Base-by-base conservation (phyloP, 2,888 invertebrate genomes). In the Heliconius aoede region DNA sequence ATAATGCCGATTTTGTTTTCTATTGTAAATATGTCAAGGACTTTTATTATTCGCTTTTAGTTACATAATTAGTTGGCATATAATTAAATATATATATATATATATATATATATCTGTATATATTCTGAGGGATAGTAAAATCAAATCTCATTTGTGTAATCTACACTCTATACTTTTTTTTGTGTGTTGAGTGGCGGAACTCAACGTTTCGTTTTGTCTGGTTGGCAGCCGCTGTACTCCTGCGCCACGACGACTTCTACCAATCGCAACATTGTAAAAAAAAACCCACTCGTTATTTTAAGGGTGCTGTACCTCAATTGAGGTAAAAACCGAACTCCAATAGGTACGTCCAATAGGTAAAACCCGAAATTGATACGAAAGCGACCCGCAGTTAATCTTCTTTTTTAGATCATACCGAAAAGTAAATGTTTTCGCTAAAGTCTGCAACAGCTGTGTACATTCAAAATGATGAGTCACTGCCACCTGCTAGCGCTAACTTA, bases 401-500 rank as follows among this genome's bases (percentile, higher is more conserved):
- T n/a, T n/a, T 24, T 15, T 58, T 26, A 24, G 11, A 58, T 11
- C 1, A 13, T 13, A 58, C n/a, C 13, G 1, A 58, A 11, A 11
- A 24, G 58, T 58, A 40, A 40, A 13, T 40, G 46, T 58, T 58
- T 4, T 24, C 15, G 11, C 13, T 24, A 13, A 58, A 58, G 3
- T 58, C 24, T 58, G 24, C 13, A 24, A 40, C 15, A 40, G 24
- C 24, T 67, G 40, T 40, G 26, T 11, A 26, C 26, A 26, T 51
- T 30, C 7, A 30, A 30, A n/a, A 7, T 7, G 15, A 24, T 67
- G 28, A 30, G 3, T 55, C 69, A 55, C 15, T n/a, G n/a, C 15
- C 69, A 69, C 69, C 69, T 69, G 69, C 55, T 32, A 15, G 55
- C 55, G 8, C 30, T 32, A 69, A 69, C 21, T 69, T 51, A 51